Percentiles rank a stretch among this genome's conserved stretches.
Conservation (phyloP, 2,797 vertebrate genomes). For the Poeciliopsis presidionis region DNA sequence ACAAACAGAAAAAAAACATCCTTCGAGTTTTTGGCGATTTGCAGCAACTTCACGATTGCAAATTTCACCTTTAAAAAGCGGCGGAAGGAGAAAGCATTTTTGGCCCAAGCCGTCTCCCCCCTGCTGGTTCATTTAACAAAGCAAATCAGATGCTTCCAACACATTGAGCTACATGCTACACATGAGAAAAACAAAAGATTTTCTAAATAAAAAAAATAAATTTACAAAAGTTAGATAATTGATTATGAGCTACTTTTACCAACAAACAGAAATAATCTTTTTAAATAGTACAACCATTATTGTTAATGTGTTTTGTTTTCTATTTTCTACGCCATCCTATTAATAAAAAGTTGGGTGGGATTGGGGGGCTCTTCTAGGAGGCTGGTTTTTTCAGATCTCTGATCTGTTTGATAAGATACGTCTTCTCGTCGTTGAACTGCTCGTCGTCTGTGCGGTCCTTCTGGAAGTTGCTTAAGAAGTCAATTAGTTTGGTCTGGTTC, state of each 20-base stretch:
- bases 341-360: conserved; percentile 70
- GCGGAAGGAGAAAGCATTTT: background rate
- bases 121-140: conserved; percentile 64
- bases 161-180: conserved; percentile 58
- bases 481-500: conserved; percentile 97
- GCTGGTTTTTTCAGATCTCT: conserved; percentile 92
- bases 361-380: conserved; percentile 74
- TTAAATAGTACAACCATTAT: conserved; percentile 74
- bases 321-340: conserved; percentile 61
- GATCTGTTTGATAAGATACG: conserved; percentile 98
- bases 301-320: conserved; percentile 62
- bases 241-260: conserved; percentile 75
- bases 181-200: conserved; percentile 25
- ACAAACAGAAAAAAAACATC: background rate
- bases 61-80: background rate
- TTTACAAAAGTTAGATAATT: conserved; percentile 61
- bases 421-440: conserved; percentile 97
- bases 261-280: conserved; percentile 60
- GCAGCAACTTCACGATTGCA: conserved; percentile 30
- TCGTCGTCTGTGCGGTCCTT: conserved; percentile 94
- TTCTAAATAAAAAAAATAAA: conserved; percentile 13
- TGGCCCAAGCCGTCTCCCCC: conserved; percentile 22
- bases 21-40: conserved; percentile 25
- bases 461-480: conserved; percentile 97
- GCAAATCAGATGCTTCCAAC: conserved; percentile 60